Conservation (phyloP, 2,797 vertebrate genomes). For the Thaleichthys pacificus region DNA sequence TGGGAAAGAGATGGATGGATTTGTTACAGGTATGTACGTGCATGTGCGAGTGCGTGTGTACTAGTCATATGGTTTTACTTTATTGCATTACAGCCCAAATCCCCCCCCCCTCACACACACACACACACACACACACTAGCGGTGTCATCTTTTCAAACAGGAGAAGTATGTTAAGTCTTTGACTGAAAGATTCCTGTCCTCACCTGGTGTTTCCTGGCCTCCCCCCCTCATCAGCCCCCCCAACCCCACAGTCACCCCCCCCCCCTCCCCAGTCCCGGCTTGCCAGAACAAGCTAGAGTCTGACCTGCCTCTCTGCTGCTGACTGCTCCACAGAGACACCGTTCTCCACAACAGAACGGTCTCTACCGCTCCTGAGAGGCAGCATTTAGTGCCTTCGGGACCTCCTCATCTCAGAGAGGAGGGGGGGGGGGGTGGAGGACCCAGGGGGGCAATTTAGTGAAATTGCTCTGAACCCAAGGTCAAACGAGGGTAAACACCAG, state of each 20-base stretch:
- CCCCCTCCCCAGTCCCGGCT: neutral
- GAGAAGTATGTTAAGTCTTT: no score
- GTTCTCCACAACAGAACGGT: neutral
- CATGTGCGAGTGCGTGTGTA: no score
- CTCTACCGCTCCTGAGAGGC: slow-evolving; percentile 8
- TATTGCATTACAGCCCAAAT: no score
- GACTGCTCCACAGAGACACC: neutral
- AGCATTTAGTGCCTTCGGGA: neutral
- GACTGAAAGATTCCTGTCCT: no score
- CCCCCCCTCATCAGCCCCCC: neutral
- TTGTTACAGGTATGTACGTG: no score
- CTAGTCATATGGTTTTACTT: no score
- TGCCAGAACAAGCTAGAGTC: neutral
- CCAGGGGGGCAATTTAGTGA: slow-evolving; percentile 19
- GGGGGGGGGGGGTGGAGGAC: neutral
- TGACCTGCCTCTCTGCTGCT: neutral
- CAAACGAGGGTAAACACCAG: slow-evolving; percentile 12
- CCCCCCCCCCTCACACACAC: no score
- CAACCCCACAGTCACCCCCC: neutral
- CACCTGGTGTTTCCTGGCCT: neutral
- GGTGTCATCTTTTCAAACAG: no score
- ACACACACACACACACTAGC: no score
- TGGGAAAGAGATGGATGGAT: no score
- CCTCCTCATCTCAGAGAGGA: slow-evolving; percentile 8
- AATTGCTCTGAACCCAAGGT: slow-evolving; percentile 18